A percentile compares a stretch with the other conserved stretches of the same genome.
Evolutionary conservation across 2,113 vertebrate species (phyloP).

Genomic region (Columba livia): DNA sequence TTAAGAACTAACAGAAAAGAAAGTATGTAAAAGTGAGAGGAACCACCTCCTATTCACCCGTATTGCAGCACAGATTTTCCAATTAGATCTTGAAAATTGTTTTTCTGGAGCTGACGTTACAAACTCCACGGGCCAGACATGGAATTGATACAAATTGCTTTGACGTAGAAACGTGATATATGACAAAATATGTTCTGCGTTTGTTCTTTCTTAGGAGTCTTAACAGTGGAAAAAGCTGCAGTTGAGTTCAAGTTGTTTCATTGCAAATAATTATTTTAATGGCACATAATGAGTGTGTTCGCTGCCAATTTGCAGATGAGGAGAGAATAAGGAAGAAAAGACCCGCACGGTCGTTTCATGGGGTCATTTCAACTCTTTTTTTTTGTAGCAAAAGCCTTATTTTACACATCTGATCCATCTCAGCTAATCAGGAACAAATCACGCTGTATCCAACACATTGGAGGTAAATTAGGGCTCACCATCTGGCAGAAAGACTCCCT

Average conservation of each 20-base stretch:
- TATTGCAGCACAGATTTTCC: neutral
- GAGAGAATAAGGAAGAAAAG: neutral
- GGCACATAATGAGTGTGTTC: neutral
- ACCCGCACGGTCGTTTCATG: neutral
- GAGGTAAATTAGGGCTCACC: constrained; percentile 74
- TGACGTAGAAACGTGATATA: no score
- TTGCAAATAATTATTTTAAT: neutral
- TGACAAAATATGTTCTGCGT: neutral
- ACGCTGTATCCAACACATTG: constrained; percentile 36
- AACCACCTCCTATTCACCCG: neutral
- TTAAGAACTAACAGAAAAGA: neutral
- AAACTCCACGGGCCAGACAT: neutral
- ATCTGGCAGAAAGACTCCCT: constrained; percentile 71
- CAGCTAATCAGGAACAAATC: constrained; percentile 41
- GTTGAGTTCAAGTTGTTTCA: neutral
- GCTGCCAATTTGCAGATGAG: neutral
- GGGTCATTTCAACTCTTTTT: neutral
- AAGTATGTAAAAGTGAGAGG: neutral
- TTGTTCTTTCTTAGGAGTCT: neutral
- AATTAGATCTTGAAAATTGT: neutral
- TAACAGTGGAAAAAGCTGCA: neutral
- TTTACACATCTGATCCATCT: constrained; percentile 2
- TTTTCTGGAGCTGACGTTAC: neutral
- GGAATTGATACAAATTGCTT: neutral
- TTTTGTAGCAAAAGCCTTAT: constrained; percentile 1